Evolutionary conservation across 2,888 invertebrate species (phyloP), one percentile per base, ranked within the genome.

Genomic region (Thelaira solivaga): DNA sequence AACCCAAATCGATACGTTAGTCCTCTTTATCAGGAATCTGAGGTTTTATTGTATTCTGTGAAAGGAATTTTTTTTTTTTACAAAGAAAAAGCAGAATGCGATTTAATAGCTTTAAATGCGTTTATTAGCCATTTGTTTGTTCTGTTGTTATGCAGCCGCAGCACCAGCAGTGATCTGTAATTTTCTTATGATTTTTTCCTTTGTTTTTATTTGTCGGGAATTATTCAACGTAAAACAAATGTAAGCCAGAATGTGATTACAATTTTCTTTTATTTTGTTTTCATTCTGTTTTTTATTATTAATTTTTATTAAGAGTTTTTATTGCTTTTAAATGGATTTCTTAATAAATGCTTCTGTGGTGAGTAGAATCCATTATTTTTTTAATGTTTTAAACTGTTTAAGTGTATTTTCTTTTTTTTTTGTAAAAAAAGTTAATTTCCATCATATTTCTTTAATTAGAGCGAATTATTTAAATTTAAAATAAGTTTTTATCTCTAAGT

Each of bases 51-150:
- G 16, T 51, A 20, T 20, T 69, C 36, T 26, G 7, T 55, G 16
- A 4, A 45, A 18, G 34, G n/a, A 45, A 6, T 18, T 49, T 11
- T 18, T 59, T 41, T 51, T 51, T 47, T 20, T 24, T 24, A 7
- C 22, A 18, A 34, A 43, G 18, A 49, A 34, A 22, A 64, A 26
- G 26, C 26, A 10, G 49, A 55, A 55, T 41, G 8, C 29, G 31
- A 24, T 55, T 43, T 72, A 64, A 64, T 64, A 16, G 55, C 64
- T 36, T 64, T 47, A 39, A 72, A 55, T 53, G 55, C 72, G 36
- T 72, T 72, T 72, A 53, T 62, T 45, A 45, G 20, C 13, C 47
- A 34, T 8, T 69, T 29, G n/a, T 29, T n/a, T 11, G 22, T n/a
- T n/a, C n/a, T n/a, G n/a, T n/a, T n/a, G n/a, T n/a, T n/a, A n/a